Conservation (phyloP, 2,888 invertebrate species). For the Drosophila subsilvestris region DNA sequence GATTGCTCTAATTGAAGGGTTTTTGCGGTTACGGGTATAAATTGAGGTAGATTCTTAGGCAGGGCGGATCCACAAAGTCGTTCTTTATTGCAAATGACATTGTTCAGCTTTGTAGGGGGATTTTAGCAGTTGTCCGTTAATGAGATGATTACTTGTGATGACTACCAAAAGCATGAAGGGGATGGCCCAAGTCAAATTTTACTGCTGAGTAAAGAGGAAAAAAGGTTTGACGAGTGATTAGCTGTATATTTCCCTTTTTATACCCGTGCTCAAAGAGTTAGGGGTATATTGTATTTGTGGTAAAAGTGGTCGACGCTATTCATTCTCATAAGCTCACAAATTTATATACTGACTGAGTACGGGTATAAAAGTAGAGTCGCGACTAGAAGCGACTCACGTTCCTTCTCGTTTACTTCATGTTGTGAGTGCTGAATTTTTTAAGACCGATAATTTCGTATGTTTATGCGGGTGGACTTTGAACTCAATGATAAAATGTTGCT, state of each 20-base stretch:
- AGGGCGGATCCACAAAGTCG: neutral
- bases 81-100: neutral
- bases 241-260: neutral
- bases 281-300: no score
- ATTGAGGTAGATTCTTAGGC: constrained; percentile 14
- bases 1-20: constrained; percentile 29
- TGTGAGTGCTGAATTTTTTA: neutral
- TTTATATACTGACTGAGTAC: no score
- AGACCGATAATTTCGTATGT: neutral
- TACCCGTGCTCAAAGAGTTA: no score
- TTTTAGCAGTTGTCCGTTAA: constrained; percentile 17
- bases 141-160: constrained; percentile 13
- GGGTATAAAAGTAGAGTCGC: no score
- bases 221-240: no score
- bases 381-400: no score
- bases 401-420: neutral
- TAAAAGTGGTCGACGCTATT: no score
- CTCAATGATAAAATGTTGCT: neutral
- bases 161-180: neutral
- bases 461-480: neutral
- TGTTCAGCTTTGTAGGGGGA: neutral
- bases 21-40: neutral
- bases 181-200: neutral
- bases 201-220: neutral
- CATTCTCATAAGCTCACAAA: no score